These are phyloP conservation scores for Imbricaverruca yamaguchii DNA, from an alignment of 2,888 invertebrate genomes.

Conservation along the genomic window DNA sequence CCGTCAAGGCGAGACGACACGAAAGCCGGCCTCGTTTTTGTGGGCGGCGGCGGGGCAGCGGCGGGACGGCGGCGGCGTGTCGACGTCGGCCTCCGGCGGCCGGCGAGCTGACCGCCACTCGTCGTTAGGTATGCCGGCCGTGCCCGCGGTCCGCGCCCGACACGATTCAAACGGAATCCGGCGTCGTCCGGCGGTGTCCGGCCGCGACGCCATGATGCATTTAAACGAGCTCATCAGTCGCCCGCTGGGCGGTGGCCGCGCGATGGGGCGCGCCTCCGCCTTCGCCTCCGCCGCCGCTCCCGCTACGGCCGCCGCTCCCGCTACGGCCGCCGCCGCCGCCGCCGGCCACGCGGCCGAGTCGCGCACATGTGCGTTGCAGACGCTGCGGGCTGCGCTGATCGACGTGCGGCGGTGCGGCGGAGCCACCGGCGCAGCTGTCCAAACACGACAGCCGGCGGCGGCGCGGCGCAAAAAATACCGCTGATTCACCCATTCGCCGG, in stretches of 20 bases:
- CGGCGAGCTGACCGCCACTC: neutral
- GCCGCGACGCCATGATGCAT: conserved; percentile 5
- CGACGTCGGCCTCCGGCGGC: neutral
- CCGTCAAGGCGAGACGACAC: too few species aligned
- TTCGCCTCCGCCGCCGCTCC: neutral
- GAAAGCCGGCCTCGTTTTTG: neutral
- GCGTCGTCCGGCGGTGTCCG: conserved; percentile 14
- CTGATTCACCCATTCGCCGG: neutral
- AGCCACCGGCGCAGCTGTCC: conserved; percentile 15
- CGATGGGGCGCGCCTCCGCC: neutral
- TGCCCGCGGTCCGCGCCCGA: neutral
- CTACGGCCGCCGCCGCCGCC: too few species aligned
- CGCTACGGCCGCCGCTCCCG: too few species aligned
- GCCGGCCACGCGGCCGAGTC: neutral
- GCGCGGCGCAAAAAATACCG: neutral
- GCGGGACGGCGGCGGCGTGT: neutral
- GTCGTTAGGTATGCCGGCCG: neutral
- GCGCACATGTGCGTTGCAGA: neutral
- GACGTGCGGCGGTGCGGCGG: neutral
- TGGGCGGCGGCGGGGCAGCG: neutral
- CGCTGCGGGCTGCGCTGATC: neutral
- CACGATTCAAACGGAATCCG: conserved; percentile 17
- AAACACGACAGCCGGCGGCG: neutral
- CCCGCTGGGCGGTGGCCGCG: neutral
- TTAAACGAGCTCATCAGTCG: conserved; percentile 18